phyloP scores from a whole-genome alignment of 2,888 invertebrate genomes.

The Cryptus viduatorius region DNA sequence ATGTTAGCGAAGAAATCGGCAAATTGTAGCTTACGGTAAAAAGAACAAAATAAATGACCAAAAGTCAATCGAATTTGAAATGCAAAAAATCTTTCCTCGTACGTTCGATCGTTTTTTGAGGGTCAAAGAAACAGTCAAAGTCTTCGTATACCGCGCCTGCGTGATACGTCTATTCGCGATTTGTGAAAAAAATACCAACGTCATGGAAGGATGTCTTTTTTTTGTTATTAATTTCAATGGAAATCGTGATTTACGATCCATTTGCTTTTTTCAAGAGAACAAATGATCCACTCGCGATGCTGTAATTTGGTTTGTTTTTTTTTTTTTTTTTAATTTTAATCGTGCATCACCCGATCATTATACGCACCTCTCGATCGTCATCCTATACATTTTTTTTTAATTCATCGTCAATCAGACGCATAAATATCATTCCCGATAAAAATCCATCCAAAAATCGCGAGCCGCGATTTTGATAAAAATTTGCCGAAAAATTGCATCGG shows the following conservation, averaged over 20 bases:
- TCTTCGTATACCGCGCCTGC: background rate
- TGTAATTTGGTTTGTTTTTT: background rate
- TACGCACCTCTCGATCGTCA: no score
- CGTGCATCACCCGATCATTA: no score
- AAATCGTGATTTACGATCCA: constrained; percentile 5
- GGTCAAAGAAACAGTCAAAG: background rate
- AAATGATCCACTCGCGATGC: background rate
- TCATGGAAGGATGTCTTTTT: background rate
- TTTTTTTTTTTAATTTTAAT: background rate
- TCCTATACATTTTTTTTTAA: no score
- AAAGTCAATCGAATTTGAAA: background rate
- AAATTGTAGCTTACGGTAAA: no score
- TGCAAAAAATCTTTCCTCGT: background rate
- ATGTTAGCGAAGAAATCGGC: no score
- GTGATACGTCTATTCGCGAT: no score
- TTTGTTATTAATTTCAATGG: background rate
- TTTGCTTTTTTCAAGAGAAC: constrained; percentile 7
- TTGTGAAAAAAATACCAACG: background rate
- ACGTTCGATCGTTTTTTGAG: background rate
- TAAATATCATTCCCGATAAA: no score
- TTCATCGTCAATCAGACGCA: no score
- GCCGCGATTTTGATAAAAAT: no score
- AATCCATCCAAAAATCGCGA: no score
- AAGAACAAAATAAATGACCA: no score
- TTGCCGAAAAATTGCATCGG: background rate